Percentiles rank a stretch among this genome's conserved stretches.
phyloP scores from a whole-genome alignment of 64 coral and sea anemone species.

The Montipora foliosa region DNA sequence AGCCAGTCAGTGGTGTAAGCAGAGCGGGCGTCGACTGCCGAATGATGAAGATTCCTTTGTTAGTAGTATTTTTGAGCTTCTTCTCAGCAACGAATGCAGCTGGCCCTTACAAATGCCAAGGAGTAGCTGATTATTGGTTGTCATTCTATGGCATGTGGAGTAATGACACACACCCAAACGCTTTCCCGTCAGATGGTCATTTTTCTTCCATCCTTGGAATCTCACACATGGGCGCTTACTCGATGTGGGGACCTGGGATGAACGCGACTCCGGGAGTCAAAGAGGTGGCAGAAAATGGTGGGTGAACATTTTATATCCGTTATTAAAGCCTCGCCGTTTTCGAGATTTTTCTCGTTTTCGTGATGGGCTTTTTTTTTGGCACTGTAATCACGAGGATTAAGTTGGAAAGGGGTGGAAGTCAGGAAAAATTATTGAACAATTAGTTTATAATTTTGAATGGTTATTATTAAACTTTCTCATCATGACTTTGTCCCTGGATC shows the following conservation, averaged over 20 bases:
- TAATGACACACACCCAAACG: background rate
- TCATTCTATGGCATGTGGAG: slow-evolving; percentile 10
- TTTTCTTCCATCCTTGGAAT: slow-evolving; percentile 4
- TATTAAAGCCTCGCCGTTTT: too few relatives aligned
- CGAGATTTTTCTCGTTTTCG: too few relatives aligned
- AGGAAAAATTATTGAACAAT: too few relatives aligned
- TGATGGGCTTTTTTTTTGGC: too few relatives aligned
- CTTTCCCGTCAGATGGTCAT: background rate
- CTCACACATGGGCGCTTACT: background rate
- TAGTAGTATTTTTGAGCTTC: background rate
- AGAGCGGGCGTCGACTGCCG: background rate
- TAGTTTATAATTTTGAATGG: too few relatives aligned
- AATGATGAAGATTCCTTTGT: background rate
- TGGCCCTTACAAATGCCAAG: background rate
- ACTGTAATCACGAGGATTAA: too few relatives aligned
- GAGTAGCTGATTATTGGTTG: background rate
- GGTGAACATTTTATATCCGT: background rate
- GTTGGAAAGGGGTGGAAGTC: too few relatives aligned
- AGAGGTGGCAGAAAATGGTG: background rate
- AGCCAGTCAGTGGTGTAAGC: background rate
- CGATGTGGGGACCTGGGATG: background rate
- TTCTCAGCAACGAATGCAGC: background rate
- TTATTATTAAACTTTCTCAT: too few relatives aligned
- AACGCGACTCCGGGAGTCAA: background rate
- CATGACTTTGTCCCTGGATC: too few relatives aligned